A percentile compares a stretch with the other conserved stretches of the same genome.
Conservation (phyloP, 2,113 vertebrate species). For the Megaceryle maxima region DNA sequence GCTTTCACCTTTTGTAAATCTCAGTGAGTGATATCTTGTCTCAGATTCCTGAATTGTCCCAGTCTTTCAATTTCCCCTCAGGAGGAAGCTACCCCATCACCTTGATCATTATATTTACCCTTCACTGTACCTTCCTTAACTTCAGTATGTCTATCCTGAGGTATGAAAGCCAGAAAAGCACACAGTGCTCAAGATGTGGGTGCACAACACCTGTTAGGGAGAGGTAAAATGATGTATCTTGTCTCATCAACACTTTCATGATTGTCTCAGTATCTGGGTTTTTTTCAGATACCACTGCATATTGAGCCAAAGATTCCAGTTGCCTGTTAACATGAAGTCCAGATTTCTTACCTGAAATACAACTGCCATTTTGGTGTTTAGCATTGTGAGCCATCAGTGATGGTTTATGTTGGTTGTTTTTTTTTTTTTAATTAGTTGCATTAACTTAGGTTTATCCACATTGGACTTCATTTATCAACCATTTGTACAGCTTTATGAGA, state of each 20-base stretch:
- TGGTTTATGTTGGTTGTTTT: not conserved
- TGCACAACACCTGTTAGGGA: not conserved
- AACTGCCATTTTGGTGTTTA: not conserved
- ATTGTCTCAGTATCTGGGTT: no score
- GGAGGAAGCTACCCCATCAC: not conserved
- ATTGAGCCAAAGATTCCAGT: not conserved
- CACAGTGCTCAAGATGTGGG: not conserved
- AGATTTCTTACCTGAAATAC: not conserved
- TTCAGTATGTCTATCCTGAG: not conserved
- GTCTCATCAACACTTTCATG: not conserved
- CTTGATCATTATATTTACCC: not conserved
- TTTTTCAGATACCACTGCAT: not conserved
- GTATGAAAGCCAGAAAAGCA: not conserved
- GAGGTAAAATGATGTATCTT: not conserved
- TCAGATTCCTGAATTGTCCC: not conserved
- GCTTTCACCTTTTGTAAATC: not conserved
- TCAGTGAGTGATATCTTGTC: not conserved
- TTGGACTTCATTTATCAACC: fast-evolving
- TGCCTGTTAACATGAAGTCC: fast-evolving
- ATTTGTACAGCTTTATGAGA: not conserved
- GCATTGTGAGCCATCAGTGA: not conserved
- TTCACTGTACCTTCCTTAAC: not conserved
- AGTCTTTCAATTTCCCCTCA: not conserved
- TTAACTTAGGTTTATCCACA: not conserved
- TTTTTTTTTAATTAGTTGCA: not conserved